Percentiles rank a stretch among this genome's conserved stretches.
Evolutionary conservation across 1,140 invertebrate genomes (phyloP).

Genomic region (Cydia fagiglandana): DNA sequence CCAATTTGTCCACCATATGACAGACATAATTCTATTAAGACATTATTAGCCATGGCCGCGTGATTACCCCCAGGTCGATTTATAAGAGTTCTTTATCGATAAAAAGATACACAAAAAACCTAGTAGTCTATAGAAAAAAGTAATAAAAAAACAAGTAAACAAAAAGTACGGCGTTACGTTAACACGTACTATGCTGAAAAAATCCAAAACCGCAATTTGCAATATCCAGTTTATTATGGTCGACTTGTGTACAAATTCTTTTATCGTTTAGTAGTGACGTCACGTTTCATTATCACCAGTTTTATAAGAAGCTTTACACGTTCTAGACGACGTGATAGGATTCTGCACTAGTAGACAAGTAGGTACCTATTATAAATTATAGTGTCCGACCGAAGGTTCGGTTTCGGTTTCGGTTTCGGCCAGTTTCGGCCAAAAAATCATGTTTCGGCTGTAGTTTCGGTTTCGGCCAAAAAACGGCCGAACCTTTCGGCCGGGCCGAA

Average conservation of each 20-base stretch:
- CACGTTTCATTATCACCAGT: constrained; percentile 65
- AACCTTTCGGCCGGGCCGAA: too few relatives aligned
- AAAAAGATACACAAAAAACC: neutral
- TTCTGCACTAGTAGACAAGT: too few relatives aligned
- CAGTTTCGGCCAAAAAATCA: too few relatives aligned
- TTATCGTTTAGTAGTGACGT: constrained; percentile 49
- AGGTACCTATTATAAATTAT: too few relatives aligned
- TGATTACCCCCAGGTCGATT: constrained; percentile 1
- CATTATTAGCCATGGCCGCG: constrained; percentile 18
- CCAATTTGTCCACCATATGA: constrained; percentile 50
- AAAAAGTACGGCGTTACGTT: neutral
- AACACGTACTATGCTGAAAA: neutral
- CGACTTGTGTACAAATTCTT: constrained; percentile 11
- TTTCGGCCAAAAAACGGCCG: too few relatives aligned
- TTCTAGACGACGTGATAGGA: constrained; percentile 53
- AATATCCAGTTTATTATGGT: constrained; percentile 11
- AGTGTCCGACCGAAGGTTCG: too few relatives aligned
- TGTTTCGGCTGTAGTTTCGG: too few relatives aligned
- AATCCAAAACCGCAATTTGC: constrained; percentile 18
- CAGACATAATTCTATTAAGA: constrained; percentile 36
- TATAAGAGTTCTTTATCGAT: constrained; percentile 21
- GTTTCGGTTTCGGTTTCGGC: too few relatives aligned
- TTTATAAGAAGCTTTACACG: constrained; percentile 69
- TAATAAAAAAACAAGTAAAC: neutral
- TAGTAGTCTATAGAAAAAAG: neutral